A percentile compares a stretch with the other conserved stretches of the same genome.
These are phyloP conservation scores for Platichthys flesus DNA, from an alignment of 2,113 vertebrate genomes.

Conservation along the genomic window DNA sequence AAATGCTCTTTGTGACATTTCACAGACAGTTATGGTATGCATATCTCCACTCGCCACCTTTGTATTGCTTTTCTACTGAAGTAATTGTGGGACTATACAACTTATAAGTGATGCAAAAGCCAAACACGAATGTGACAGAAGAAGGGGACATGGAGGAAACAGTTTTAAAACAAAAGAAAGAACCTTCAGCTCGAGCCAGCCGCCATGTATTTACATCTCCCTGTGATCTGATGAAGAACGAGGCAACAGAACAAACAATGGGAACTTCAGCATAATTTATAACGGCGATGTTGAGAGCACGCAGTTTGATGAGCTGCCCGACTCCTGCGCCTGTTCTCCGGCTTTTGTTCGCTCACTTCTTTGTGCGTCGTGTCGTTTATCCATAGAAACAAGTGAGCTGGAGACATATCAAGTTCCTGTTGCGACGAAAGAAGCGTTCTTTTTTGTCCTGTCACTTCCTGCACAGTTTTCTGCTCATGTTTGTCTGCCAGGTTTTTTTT, in stretches of 20 bases:
- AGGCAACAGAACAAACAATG: conserved; percentile 53
- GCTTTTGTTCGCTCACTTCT: conserved; percentile 57
- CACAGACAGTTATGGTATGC: background rate
- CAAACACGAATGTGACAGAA: conserved; percentile 40
- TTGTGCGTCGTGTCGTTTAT: conserved; percentile 42
- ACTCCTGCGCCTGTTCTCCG: conserved; percentile 27
- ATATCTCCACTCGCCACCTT: background rate
- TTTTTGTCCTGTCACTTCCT: conserved; percentile 42
- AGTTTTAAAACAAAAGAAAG: conserved; percentile 24
- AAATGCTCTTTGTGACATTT: background rate
- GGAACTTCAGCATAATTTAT: conserved; percentile 69
- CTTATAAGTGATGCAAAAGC: background rate
- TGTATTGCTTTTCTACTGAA: background rate
- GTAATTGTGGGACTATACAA: background rate
- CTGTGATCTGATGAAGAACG: conserved; percentile 68
- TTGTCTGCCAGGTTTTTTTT: background rate
- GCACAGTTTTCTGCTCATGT: conserved; percentile 5
- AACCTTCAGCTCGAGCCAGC: conserved; percentile 63
- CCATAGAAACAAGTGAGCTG: conserved; percentile 42
- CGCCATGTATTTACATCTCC: conserved; percentile 65
- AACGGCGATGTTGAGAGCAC: conserved; percentile 17
- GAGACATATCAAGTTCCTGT: conserved; percentile 44
- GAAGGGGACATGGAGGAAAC: conserved; percentile 33
- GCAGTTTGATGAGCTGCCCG: conserved; percentile 72
- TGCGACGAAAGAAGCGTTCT: conserved; percentile 52